A percentile compares a stretch with the other conserved stretches of the same genome.
Conservation (phyloP, 1,140 invertebrate species). For the Aplysia californica region DNA sequence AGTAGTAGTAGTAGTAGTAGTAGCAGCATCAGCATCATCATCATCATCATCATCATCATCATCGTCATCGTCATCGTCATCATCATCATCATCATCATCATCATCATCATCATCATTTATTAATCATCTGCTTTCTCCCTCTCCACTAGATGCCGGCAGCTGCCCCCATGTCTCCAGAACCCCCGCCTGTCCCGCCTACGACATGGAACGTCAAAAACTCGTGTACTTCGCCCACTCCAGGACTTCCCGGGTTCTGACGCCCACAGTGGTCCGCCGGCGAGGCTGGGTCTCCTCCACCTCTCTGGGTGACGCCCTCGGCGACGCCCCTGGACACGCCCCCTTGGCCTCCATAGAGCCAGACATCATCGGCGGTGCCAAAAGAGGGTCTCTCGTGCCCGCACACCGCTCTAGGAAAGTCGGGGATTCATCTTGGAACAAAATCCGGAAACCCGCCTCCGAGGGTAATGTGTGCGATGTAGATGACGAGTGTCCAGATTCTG, state of each 20-base stretch:
- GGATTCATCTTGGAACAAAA: neutral
- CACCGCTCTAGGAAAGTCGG: too few species aligned
- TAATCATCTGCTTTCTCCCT: too few species aligned
- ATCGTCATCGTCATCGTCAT: too few species aligned
- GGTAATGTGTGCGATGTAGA: neutral
- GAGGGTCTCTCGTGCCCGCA: too few species aligned
- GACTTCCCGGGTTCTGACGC: neutral
- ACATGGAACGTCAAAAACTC: slow-evolving; percentile 6
- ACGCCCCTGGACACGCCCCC: neutral
- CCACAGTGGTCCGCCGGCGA: neutral
- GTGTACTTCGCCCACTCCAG: neutral
- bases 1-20: too few species aligned
- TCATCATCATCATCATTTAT: too few species aligned
- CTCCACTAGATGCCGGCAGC: too few species aligned
- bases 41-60: too few species aligned
- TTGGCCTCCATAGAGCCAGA: slow-evolving; percentile 4
- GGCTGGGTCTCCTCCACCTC: neutral
- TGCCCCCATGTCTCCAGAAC: neutral
- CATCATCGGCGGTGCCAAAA: neutral
- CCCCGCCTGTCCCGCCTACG: neutral
- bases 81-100: too few species aligned
- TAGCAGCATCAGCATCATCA: too few species aligned
- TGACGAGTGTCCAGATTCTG: neutral
- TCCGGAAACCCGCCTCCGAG: too few species aligned
- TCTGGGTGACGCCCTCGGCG: neutral